Evolutionary conservation across 2,113 vertebrate species (phyloP), one percentile per base, ranked within the genome.

Genomic region (Probosciger aterrimus): DNA sequence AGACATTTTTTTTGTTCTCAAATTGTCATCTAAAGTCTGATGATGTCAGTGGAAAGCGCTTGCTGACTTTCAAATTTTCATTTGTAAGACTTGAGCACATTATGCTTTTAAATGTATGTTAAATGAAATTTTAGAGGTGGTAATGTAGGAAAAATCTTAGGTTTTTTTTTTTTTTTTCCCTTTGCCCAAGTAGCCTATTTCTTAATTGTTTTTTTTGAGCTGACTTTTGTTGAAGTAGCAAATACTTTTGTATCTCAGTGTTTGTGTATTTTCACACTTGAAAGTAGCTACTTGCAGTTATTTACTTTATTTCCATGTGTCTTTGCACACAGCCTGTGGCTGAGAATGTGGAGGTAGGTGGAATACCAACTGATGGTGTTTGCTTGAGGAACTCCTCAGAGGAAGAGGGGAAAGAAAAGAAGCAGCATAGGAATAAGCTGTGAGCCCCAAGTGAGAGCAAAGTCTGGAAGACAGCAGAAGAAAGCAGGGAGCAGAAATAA

Each of bases 151-250:
- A 59, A 65, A 64, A 60, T 12, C 4, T 16, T 8, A 1, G 8
- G n/a, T n/a, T 39, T 17, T 33, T 52, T 41, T 52, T 30, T 31
- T 33, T 14, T 1, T 4, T 2, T 4, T 2, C 31, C 5, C 18
- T 35, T 68, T 33, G 57, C 69, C 23, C 5, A 14, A 16, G 11
- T 67, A 55, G 33, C 10, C 12, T 46, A 30, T 65, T 88, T 90
- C 55, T 75, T n/a, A 14, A 18, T 62, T n/a, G 8, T 3, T 60
- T 88, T 55, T 59, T 44, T 65, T 62, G 46, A 53, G 18, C 43
- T 82, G 43, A 15, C 25, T 85, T 92, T 86, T 78, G 18, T 75
- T 69, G 55, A 84, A 70, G 22, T 81, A 75, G 31, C 18, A 87
- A 41, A 33, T 49, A 71, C 0, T 0, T 75, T 71, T 85, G 5